Base-by-base conservation (phyloP, 30 jellyfish, hydroid and myxozoan genomes). In the Chrysaora quinquecirrha region DNA sequence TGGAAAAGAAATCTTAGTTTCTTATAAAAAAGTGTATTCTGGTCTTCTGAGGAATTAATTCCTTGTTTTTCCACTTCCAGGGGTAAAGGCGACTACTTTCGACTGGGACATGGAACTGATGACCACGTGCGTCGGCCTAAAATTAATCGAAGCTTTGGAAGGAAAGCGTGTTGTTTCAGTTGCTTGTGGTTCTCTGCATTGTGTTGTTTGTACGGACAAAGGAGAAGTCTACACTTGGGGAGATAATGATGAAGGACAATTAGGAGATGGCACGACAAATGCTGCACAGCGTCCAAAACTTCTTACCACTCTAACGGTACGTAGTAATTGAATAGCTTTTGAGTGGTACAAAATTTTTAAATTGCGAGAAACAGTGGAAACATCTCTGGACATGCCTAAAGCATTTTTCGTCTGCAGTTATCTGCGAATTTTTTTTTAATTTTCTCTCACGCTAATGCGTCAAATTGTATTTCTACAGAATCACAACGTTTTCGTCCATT, bases 181-280 rank as follows among this genome's bases (percentile, higher is more conserved):
- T 1, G 83, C 92, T 16, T 84, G 96, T 70, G 97, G 97, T 19
- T 90, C 97, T 1, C 78, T 90, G 32, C 97, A 90, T 54, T 90
- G 97, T 50, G 96, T 90, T 29, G 97, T 76, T 18, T 77, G 95
- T 25, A 90, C 97, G 22, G 93, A 78, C 32, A 88, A 78, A 61
- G 98, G 98, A 3, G 96, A 86, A 31, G 91, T 91, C 20, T 91
- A 80, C 49, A 86, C 97, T 11, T 91, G 98, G 98, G 98, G 98
- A 34, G 96, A 91, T 60, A 91, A 91, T 81, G 96, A 86, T 73
- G 96, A 91, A 66, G 96, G 96, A 32, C 98, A 91, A 54, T 65
- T 91, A 2, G 98, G 98, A 32, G 96, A 86, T 75, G 96, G 89
- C 20, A 91, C 98, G 2, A 91, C 95, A 16, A 80, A 83, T 52